A percentile compares a stretch with the other conserved stretches of the same genome.
Evolutionary conservation across 37 sponge, comb jelly and placozoan species (phyloP).

Genomic region (Halisarca cf. caerulea): DNA sequence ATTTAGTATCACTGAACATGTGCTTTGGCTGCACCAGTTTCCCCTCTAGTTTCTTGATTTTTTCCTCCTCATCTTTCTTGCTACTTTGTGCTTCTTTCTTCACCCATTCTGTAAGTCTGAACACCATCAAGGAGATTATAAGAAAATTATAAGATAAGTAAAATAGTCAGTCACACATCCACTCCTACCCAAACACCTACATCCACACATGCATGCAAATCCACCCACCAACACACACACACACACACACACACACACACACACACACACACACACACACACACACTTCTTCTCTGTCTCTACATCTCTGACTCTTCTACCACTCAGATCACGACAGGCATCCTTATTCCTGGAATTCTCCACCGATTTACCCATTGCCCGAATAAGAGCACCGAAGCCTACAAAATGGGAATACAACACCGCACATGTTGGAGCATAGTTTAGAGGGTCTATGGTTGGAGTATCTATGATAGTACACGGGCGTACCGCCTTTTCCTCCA

Average conservation of each 20-base stretch:
- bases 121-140: not conserved
- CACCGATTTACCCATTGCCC: slow-evolving; percentile 89
- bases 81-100: slow-evolving; percentile 69
- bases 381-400: slow-evolving; percentile 98
- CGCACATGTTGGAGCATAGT: too few species aligned
- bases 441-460: too few species aligned
- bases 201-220: too few species aligned
- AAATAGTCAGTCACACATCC: too few species aligned
- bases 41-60: slow-evolving; percentile 43
- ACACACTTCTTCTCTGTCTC: slow-evolving; percentile 88
- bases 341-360: slow-evolving; percentile 86
- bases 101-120: slow-evolving; percentile 82
- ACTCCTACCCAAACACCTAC: too few species aligned
- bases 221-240: too few species aligned
- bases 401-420: too few species aligned
- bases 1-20: slow-evolving; percentile 56
- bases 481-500: slow-evolving; percentile 90
- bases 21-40: slow-evolving; percentile 62
- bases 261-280: not conserved
- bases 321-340: slow-evolving; percentile 96
- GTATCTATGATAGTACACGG: too few species aligned
- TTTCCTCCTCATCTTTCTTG: slow-evolving; percentile 46
- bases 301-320: slow-evolving; percentile 91
- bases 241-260: not conserved
- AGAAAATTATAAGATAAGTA: not conserved